Evolutionary conservation across 2,888 invertebrate species (phyloP), one percentile per base, ranked within the genome.

Genomic region (Beris morrisii): DNA sequence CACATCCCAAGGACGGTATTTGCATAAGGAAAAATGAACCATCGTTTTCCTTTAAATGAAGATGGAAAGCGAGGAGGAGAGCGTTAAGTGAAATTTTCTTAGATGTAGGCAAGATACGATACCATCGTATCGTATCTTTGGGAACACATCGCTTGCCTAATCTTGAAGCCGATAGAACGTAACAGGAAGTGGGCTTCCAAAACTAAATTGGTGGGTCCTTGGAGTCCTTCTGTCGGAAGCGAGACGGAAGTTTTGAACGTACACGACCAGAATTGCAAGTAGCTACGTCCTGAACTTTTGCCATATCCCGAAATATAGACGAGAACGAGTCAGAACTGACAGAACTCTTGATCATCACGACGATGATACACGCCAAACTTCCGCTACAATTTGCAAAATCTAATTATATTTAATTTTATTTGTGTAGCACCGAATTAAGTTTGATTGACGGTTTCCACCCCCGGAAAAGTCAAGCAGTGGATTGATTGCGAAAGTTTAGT

Each of bases 381-480:
- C 52, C 52, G 50, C 28, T 50, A 52, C 61, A 50, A 52, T 50
- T 61, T 46, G 50, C 43, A 38, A 30, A 61, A 61, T 61, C 61
- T 61, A 61, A 61, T 61, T 52, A 52, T n/a, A 13, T 61, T 50
- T 61, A 61, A 61, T 52, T 61, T 61, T 50, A 61, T 61, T 61
- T 52, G 61, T 61, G 61, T 61, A 61, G 61, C 22, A 38, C 30
- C 59, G 31, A 59, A 59, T 59, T 50, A 59, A 38, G 43, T 52
- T 50, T 61, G 61, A 61, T 61, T 61, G 61, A 52, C 52, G 43
- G 50, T 50, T 22, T 30, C 50, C 22, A 22, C 22, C 22, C 22
- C 61, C 31, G 12, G 48, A 22, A 38, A 50, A 50, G 38, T 38
- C 38, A 38, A 38, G 38, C 38, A 38, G 38, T 9, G 38, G 38